These are phyloP conservation scores for Protodeltote pygarga DNA, from an alignment of 2,888 invertebrate species.

Conservation along the genomic window DNA sequence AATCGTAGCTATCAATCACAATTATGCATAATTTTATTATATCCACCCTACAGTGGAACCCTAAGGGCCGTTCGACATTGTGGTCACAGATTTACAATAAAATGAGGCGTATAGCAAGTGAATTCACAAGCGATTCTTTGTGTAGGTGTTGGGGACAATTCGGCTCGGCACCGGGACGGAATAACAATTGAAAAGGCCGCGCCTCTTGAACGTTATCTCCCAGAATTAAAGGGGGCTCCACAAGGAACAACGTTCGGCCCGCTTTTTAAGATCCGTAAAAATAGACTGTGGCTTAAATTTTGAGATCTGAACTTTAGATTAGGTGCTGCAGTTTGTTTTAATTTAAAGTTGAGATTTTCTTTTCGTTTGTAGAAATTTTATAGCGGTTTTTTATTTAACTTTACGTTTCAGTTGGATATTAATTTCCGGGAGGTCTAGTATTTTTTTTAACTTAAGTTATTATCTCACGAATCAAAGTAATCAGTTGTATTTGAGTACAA, in stretches of 20 bases:
- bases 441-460: too few species aligned
- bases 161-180: conserved; percentile 54
- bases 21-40: conserved; percentile 58
- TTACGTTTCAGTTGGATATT: too few species aligned
- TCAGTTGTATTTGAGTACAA: too few species aligned
- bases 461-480: too few species aligned
- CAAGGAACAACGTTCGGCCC: conserved; percentile 44
- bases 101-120: conserved; percentile 65
- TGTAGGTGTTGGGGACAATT: conserved; percentile 64
- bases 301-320: conserved; percentile 33
- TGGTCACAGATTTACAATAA: conserved; percentile 75
- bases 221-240: conserved; percentile 48
- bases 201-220: conserved; percentile 54
- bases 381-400: too few species aligned
- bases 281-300: conserved; percentile 36
- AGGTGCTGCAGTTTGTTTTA: conserved; percentile 29
- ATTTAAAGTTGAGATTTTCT: conserved; percentile 11
- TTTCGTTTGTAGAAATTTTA: too few species aligned
- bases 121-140: conserved; percentile 68
- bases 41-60: conserved; percentile 44
- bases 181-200: conserved; percentile 64
- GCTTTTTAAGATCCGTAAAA: conserved; percentile 37
- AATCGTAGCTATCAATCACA: conserved; percentile 52
- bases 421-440: background rate
- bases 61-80: conserved; percentile 60